A percentile compares a stretch with the other conserved stretches of the same genome.
These are phyloP conservation scores for Prunella fulvescens DNA, from an alignment of 2,113 vertebrate species.

Conservation along the genomic window DNA sequence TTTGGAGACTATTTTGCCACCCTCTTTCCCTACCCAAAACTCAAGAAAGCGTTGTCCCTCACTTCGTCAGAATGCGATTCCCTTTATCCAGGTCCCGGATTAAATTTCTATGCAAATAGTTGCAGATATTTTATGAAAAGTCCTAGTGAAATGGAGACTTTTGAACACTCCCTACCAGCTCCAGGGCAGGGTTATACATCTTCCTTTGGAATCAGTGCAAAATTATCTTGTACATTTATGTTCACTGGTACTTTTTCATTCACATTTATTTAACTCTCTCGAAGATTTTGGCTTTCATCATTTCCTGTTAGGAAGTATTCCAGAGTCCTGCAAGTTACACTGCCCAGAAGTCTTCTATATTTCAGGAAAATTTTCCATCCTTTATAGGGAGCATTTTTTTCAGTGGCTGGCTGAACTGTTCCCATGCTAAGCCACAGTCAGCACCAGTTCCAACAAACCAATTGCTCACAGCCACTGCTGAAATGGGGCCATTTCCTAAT, in stretches of 20 bases:
- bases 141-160: constrained; percentile 7
- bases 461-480: background rate
- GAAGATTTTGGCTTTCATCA: constrained; percentile 41
- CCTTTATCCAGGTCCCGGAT: background rate
- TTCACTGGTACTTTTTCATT: constrained; percentile 40
- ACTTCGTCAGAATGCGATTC: background rate
- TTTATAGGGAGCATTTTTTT: background rate
- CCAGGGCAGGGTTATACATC: background rate
- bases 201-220: background rate
- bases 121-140: background rate
- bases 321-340: constrained; percentile 25
- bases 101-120: constrained; percentile 42
- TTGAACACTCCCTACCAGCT: background rate
- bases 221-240: background rate
- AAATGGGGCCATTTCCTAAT: background rate
- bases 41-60: background rate
- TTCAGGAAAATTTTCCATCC: constrained; percentile 32
- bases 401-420: background rate
- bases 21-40: background rate
- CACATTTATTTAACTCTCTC: constrained; percentile 10
- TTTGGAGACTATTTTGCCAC: background rate
- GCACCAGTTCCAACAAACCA: background rate
- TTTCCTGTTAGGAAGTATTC: constrained; percentile 51
- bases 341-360: constrained; percentile 32
- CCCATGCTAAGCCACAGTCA: background rate